Percentiles rank a stretch among this genome's conserved stretches.
Evolutionary conservation across 2,797 vertebrate species (phyloP).

Genomic region (Adelosebastes latens): DNA sequence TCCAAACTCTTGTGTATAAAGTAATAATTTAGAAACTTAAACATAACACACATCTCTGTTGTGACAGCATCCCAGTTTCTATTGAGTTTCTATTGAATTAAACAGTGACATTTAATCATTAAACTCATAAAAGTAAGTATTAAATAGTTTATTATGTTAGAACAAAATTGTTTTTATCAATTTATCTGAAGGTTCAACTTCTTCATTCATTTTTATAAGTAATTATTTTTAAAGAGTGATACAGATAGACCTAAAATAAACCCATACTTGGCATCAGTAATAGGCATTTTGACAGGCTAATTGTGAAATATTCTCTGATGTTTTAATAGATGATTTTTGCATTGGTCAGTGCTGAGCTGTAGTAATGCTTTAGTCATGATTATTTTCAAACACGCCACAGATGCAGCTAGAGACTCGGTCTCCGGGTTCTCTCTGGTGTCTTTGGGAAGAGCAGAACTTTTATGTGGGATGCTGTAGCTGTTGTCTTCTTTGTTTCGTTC

Average conservation of each 20-base stretch:
- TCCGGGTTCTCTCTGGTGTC: conserved; percentile 27
- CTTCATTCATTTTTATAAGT: neutral
- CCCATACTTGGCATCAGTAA: neutral
- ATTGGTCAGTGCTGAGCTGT: conserved; percentile 2
- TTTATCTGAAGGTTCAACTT: neutral
- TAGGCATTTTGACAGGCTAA: neutral
- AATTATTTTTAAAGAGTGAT: neutral
- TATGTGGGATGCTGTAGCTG: conserved; percentile 76
- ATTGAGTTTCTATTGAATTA: conserved; percentile 3
- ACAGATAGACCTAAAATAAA: neutral
- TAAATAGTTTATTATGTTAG: neutral
- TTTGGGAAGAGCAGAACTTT: conserved; percentile 40
- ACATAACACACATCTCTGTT: neutral
- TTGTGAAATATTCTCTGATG: conserved; percentile 16
- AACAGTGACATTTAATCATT: neutral
- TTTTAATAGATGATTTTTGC: conserved; percentile 11
- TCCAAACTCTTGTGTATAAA: neutral
- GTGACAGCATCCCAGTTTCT: neutral
- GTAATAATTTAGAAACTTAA: neutral
- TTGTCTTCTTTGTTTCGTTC: conserved; percentile 79
- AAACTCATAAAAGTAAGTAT: neutral
- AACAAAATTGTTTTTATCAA: neutral
- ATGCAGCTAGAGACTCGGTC: conserved; percentile 8
- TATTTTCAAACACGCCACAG: neutral
- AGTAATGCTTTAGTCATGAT: neutral